Base-by-base conservation (phyloP, 1,140 invertebrate genomes). In the Trichogramma pretiosum region DNA sequence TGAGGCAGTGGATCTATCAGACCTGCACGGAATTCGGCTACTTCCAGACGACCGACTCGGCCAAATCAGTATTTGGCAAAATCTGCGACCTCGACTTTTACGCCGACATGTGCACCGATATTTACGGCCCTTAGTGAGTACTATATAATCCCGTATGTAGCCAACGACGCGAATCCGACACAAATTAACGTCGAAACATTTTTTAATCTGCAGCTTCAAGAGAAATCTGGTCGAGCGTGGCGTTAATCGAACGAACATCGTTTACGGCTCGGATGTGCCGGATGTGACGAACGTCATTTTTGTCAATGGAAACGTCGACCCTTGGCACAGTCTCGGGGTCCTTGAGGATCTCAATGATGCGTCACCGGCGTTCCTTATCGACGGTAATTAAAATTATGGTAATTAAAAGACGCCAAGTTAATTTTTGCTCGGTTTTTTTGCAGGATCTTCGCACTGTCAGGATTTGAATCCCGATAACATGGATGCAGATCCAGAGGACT, bases 21-120 rank as follows among this genome's bases (percentile, higher is more conserved):
- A 89, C 85, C 0, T 92, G 88, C 65, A 82, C 81, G 11, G 87
- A 91, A 65, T 92, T 83, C 58, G 87, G 86, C 23, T 91, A 81
- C 67, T 91, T 78, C 66, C 86, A 89, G 67, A 83, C 82, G 1
- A 79, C 84, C 0, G 77, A 77, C 46, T 74, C 73, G 1, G 51
- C 56, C 0, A 68, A 77, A 17, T 77, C 85, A 59, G 74, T 83
- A 18, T 82, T 89, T 70, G 78, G 85, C 54, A 65, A 62, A 36
- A 57, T 67, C 50, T 72, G 81, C 57, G 76, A 80, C 0, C 54
- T 77, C 33, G 72, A 75, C 18, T 83, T 80, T 47, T 85, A 77
- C 46, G 71, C 74, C 1, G 65, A 81, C 24, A 56, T 85, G n/a
- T 91, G 88, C 61, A 63, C 61, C 8, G 79, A 82, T 63, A 65